Base-by-base conservation (phyloP, 2,888 invertebrate genomes). In the Nomada fabriciana region DNA sequence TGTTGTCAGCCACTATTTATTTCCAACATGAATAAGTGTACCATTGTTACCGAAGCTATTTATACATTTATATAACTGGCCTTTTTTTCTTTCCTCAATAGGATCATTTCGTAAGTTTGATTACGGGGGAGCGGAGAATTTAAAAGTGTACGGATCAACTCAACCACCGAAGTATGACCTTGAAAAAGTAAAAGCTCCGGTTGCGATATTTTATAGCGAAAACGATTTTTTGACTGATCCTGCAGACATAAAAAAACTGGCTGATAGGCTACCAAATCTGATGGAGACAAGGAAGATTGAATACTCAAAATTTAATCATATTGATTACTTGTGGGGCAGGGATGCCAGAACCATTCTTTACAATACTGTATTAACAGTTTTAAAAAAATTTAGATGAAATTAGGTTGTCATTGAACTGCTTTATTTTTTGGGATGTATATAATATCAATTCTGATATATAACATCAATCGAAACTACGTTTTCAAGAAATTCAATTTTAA, bases 51-150 rank as follows among this genome's bases (percentile, higher is more conserved):
- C 36, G 36, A 36, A 36, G 36, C 36, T 36, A 36, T 15, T 47
- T 15, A 10, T 18, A 52, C 36, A 36, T 0, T 47, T 25, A 7
- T 9, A 9, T 13, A 2, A 50, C 20, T 23, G 15, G n/a, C 59
- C 59, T 29, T 53, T 25, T 11, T 64, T 47, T 23, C 25, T 69
- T 43, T 75, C 52, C 79, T 68, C 92, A 93, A 42, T 91, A 96
- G 96, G 95, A 77, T 94, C 94, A 1, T 96, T 96, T 91, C 94
- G 95, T 18, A 95, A 95, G 67, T 96, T 95, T 87, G 94, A 95
- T 90, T 95, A 95, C 83, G 95, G 95, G 86, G 91, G 92, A 20
- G 94, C 94, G 9, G 94, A 95, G 11, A 94, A 96, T 80, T 91
- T 94, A 69, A 91, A 91, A 60, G 82, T 94, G 1, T 95, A 95